Evolutionary conservation across 2,888 invertebrate genomes (phyloP), one percentile per base, ranked within the genome.

Genomic region (Pantelozetes paolii): DNA sequence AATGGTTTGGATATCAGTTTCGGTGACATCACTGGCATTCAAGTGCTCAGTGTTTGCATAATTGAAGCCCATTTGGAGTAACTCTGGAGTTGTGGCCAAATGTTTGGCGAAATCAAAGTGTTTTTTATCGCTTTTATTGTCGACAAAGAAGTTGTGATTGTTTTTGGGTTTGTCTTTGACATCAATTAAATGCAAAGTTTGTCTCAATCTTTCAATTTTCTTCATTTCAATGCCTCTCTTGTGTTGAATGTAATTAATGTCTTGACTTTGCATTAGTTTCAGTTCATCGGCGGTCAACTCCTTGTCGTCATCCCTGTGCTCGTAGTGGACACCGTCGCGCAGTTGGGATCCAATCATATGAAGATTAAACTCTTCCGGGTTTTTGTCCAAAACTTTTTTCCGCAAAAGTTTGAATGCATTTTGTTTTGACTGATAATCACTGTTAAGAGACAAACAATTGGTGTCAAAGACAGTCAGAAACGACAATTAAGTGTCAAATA

Each of bases 301-400:
- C 8, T 73, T 70, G 59, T 89, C 88, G 42, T 87, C 86, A 76
- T 89, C 88, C 30, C 86, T 83, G 76, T 86, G 85, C 79, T 91
- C 89, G 81, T 88, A 88, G 79, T 83, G 85, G 1, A 82, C 81
- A 11, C 84, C 83, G 79, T 84, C 83, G 82, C 85, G 82, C 0
- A 90, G 83, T 82, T 89, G 88, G 0, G 94, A 91, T 82, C 92
- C 94, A 74, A 94, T 88, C 97, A 98, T 98, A 81, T 96, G 95
- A 84, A 92, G 94, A 82, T 97, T 92, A 84, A 97, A 99, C 82
- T 99, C 99, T 88, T 99, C 97, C 0, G 96, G 95, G 85, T 99
- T 99, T 82, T 89, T 92, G 81, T 95, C 90, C 28, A 93, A 83
- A 0, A 94, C 96, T 75, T 91, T 87, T 81, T 90, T 90, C 74